Base-by-base conservation (phyloP, 2,797 vertebrate genomes). In the Podarcis lilfordi region DNA sequence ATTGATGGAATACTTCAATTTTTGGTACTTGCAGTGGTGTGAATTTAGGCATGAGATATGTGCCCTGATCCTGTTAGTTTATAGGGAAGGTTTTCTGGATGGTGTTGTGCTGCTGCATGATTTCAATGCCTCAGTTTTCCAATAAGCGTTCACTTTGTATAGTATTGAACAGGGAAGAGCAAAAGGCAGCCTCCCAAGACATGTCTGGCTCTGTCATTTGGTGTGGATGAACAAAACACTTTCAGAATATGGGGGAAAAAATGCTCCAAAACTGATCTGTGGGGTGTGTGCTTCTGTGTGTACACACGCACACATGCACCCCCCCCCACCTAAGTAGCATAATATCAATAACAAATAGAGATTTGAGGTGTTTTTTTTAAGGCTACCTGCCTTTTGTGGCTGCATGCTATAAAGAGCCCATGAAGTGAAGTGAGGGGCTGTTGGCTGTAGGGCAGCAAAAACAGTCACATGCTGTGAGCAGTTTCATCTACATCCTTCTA, bases 391-490 rank as follows among this genome's bases (percentile, higher is more conserved):
- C 29, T 32, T 81, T 43, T 32, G 68, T 66, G 59, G 61, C 17
- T 32, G 17, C 17, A 37, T 32, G 61, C 71, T 61, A 81, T 32
- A 66, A 76, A 40, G 35, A 37, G 32, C 21, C 59, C 45, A 80
- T 23, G n/a, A 21, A 66, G 13, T 29, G 27, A 25, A 27, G 37
- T 72, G n/a, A 89, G 21, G 80, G 40, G 59, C 32, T 21, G 32
- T 59, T 71, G 59, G 4, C 43, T 82, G 66, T 76, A 81, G 40
- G 59, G n/a, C 45, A 69, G 84, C 89, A 88, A 90, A 89, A 89
- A 92, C 21, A 80, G 50, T 83, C 88, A 87, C 79, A 43, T 91
- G 86, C 92, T 94, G 81, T 0, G 15, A 90, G 9, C 86, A 89
- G 92, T 87, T 8, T 95, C 91, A 84, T 69, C 86, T 0, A 1